Conservation (phyloP, 2,888 invertebrate genomes). For the Drosophila mulleri region DNA sequence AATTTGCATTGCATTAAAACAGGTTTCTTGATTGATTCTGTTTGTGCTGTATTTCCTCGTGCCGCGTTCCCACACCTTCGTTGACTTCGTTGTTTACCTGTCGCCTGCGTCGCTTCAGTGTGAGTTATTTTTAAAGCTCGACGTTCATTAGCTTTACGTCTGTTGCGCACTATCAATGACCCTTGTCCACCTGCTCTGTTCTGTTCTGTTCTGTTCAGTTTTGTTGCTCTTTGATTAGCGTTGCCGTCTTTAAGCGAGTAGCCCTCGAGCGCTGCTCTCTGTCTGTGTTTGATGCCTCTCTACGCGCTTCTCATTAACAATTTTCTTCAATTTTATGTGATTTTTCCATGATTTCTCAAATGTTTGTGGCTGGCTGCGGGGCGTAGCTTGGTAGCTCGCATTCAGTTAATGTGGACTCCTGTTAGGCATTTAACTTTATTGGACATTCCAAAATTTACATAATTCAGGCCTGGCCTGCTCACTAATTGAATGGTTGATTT, state of each 20-base stretch:
- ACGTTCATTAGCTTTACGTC: constrained; percentile 61
- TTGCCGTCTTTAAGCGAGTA: constrained; percentile 18
- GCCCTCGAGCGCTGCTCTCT: constrained; percentile 2
- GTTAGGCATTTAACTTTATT: constrained; percentile 25
- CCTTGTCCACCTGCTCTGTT: constrained; percentile 31
- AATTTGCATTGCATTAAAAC: constrained; percentile 64
- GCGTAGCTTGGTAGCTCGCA: constrained; percentile 35
- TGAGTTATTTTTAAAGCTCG: constrained; percentile 58
- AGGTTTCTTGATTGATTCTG: constrained; percentile 51
- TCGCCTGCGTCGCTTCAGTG: constrained; percentile 19
- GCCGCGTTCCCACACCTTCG: constrained; percentile 59
- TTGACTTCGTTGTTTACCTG: constrained; percentile 37
- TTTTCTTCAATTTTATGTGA: constrained; percentile 25
- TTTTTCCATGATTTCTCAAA: constrained; percentile 35
- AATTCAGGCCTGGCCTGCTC: constrained; percentile 23
- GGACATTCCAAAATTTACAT: constrained; percentile 36
- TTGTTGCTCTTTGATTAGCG: constrained; percentile 53
- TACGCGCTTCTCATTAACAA: constrained; percentile 3
- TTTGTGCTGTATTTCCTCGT: constrained; percentile 21
- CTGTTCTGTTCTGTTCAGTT: constrained; percentile 10
- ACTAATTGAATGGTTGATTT: constrained; percentile 52
- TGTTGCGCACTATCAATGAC: constrained; percentile 43
- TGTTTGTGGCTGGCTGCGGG: constrained; percentile 1
- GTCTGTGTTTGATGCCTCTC: too few relatives aligned
- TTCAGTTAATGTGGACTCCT: constrained; percentile 23